Evolutionary conservation across 2,888 invertebrate genomes (phyloP).

Genomic region (Conchocele bisecta): DNA sequence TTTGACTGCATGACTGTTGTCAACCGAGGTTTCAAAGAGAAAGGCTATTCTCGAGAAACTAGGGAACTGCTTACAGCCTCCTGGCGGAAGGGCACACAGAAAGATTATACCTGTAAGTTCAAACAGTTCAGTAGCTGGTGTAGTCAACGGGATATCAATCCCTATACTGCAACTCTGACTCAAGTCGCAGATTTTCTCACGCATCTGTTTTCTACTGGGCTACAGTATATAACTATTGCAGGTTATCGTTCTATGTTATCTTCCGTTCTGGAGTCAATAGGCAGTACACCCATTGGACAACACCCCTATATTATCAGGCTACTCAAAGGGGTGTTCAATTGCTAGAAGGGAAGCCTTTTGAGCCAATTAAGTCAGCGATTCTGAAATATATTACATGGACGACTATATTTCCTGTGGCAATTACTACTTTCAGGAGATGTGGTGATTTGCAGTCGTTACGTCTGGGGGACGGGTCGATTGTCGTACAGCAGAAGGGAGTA

Average conservation of each 20-base stretch:
- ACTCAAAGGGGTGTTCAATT: constrained; percentile 23
- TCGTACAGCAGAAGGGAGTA: constrained; percentile 4
- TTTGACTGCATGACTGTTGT: constrained; percentile 46
- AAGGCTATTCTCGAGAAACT: constrained; percentile 33
- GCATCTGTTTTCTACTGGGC: constrained; percentile 8
- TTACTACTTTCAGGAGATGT: constrained; percentile 21
- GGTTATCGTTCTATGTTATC: constrained; percentile 31
- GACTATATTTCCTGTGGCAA: constrained; percentile 23
- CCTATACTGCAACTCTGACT: constrained; percentile 12
- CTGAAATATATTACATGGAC: constrained; percentile 10
- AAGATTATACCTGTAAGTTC: constrained; percentile 28
- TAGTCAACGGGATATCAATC: constrained; percentile 23
- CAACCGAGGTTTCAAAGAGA: constrained; percentile 30
- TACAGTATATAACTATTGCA: constrained; percentile 25
- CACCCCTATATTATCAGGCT: constrained; percentile 20
- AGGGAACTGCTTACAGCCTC: constrained; percentile 27
- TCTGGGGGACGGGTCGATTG: neutral
- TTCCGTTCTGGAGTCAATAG: neutral
- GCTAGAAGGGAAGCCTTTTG: constrained; percentile 28
- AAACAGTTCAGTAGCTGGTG: constrained; percentile 32
- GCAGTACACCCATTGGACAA: constrained; percentile 16
- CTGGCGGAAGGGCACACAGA: constrained; percentile 30
- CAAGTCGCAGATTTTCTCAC: constrained; percentile 10
- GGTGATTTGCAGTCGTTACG: constrained; percentile 24
- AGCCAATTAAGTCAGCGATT: constrained; percentile 26